A percentile compares a stretch with the other conserved stretches of the same genome.
Evolutionary conservation across 2,113 vertebrate species (phyloP).

Genomic region (Catharus bicknelli): DNA sequence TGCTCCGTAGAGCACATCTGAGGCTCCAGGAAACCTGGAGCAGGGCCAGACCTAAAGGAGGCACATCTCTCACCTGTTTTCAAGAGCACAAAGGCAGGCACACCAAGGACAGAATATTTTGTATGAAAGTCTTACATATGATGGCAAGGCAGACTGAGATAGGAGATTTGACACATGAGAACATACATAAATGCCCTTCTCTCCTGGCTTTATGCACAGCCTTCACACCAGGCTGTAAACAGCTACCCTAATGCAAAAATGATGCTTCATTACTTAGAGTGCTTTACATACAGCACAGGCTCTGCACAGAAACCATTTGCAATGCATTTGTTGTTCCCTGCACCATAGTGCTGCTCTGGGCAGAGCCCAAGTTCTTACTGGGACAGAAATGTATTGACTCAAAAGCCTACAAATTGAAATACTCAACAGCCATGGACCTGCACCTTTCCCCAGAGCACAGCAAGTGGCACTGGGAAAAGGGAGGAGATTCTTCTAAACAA

Average conservation of each 20-base stretch:
- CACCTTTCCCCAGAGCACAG: background rate
- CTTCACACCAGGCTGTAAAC: background rate
- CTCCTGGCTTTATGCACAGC: background rate
- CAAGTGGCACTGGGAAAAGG: background rate
- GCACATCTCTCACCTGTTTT: background rate
- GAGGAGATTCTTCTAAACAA: background rate
- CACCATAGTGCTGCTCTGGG: background rate
- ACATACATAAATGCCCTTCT: background rate
- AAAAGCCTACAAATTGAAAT: background rate
- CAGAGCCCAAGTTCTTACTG: background rate
- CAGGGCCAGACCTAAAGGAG: background rate
- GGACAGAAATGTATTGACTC: background rate
- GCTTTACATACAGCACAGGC: background rate
- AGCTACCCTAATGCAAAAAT: background rate
- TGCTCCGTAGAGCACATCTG: background rate
- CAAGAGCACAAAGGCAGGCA: background rate
- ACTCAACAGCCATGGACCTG: background rate
- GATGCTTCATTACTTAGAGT: background rate
- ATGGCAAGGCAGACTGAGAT: background rate
- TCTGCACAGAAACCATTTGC: background rate
- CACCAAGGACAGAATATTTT: constrained; percentile 21
- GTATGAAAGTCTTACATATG: background rate
- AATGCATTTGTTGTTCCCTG: background rate
- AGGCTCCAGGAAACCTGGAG: constrained; percentile 33
- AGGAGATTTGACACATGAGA: background rate